phyloP scores from a whole-genome alignment of 2,113 vertebrate species.

The Copsychus sechellarum region DNA sequence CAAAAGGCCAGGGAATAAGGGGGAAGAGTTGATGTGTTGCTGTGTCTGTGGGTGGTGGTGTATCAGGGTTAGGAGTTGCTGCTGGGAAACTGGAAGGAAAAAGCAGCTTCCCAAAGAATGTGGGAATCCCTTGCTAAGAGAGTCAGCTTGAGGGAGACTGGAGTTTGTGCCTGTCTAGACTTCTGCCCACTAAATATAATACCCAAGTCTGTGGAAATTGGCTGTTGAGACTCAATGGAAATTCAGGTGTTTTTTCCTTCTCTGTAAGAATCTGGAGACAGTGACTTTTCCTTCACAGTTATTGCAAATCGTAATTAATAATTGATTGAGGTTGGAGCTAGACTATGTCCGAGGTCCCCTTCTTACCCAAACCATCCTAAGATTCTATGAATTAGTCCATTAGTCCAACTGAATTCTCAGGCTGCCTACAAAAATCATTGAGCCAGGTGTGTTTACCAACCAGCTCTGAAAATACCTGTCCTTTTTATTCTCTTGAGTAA shows the following conservation, averaged over 20 bases:
- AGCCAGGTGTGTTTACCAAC: neutral
- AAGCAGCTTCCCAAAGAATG: neutral
- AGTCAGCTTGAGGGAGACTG: neutral
- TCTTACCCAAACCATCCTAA: neutral
- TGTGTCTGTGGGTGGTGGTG: too few species aligned
- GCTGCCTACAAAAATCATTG: neutral
- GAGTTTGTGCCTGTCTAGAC: neutral
- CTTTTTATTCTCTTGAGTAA: neutral
- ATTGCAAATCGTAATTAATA: neutral
- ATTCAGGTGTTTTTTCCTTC: neutral
- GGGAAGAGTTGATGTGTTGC: neutral
- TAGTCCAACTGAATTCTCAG: neutral
- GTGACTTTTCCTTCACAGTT: neutral
- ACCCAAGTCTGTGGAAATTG: fast-evolving
- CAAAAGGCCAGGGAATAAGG: neutral
- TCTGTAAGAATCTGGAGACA: neutral
- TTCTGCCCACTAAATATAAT: neutral
- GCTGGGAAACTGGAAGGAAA: neutral
- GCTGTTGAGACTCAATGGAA: neutral
- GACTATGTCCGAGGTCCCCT: neutral
- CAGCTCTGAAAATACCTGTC: neutral
- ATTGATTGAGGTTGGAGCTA: neutral
- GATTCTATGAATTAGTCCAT: neutral
- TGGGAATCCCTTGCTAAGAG: neutral
- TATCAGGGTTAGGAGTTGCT: neutral